Evolutionary conservation across 2,888 invertebrate genomes (phyloP).

Genomic region (Melanargia galathea): DNA sequence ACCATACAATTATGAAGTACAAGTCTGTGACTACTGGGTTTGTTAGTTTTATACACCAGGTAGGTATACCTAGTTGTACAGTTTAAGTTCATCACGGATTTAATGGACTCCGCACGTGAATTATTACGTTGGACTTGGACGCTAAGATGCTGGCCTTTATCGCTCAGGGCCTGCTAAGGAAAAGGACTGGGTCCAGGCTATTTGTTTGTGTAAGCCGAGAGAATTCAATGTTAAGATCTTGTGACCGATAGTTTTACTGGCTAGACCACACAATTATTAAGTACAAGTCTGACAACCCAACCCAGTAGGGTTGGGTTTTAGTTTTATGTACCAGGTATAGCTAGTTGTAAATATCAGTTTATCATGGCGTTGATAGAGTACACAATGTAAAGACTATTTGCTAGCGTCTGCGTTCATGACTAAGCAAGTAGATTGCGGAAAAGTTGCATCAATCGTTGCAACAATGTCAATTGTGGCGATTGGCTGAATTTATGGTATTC

Average conservation of each 20-base stretch:
- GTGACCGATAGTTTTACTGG: slow-evolving; percentile 1
- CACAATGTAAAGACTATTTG: too few species aligned
- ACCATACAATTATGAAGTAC: not conserved
- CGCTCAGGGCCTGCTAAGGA: slow-evolving; percentile 22
- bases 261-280: not conserved
- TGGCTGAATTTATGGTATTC: too few species aligned
- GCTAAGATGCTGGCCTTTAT: slow-evolving; percentile 19
- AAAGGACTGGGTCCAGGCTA: slow-evolving; percentile 10
- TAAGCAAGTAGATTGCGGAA: too few species aligned
- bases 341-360: too few species aligned
- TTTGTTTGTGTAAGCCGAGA: slow-evolving; percentile 5
- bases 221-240: slow-evolving; percentile 13
- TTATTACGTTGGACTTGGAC: slow-evolving; percentile 42
- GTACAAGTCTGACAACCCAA: not conserved
- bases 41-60: too few species aligned
- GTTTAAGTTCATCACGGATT: too few species aligned
- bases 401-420: too few species aligned
- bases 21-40: not conserved
- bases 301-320: too few species aligned
- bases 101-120: slow-evolving; percentile 54
- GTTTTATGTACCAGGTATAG: too few species aligned
- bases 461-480: too few species aligned
- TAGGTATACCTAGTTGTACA: not conserved
- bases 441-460: too few species aligned
- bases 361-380: too few species aligned